Evolutionary conservation across 2,113 vertebrate genomes (phyloP), one percentile per base, ranked within the genome.

Genomic region (Hippocampus comes): DNA sequence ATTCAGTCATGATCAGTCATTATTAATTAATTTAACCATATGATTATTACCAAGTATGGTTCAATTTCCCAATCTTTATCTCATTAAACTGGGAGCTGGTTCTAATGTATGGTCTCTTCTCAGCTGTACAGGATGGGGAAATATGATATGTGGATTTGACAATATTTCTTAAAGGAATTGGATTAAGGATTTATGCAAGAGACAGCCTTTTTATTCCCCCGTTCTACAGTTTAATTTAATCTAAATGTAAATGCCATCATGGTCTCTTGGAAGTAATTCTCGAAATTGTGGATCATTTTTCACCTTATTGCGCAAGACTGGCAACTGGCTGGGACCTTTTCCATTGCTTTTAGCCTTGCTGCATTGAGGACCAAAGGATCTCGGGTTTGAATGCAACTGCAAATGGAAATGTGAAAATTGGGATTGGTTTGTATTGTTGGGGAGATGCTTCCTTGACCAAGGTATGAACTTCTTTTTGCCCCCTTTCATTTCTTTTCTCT

Each of bases 201-300:
- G 14, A 43, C 42, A 46, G 23, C n/a, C 63, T 46, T 46, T 66
- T 46, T 25, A 17, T 55, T 48, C n/a, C 63, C n/a, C 21, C 27
- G 27, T 34, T 61, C 27, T 61, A 61, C 59, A 30, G 15, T 61
- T 61, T 61, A 61, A 61, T 61, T 61, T 61, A 61, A 61, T 61
- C 59, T 61, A 61, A 61, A 61, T 61, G 59, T 61, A 61, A 61
- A 66, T 66, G 63, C n/a, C 42, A 66, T 25, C n/a, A 8, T 48
- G 17, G 43, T 66, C 43, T 48, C 57, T 3, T 30, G 57, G 4
- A 17, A 27, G 5, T 46, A 66, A 66, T 66, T 66, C n/a, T 64
- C 20, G 38, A 41, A 64, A 64, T 42, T 21, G 38, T 27, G 42
- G 64, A 10, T 66, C 42, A 46, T 66, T 42, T 48, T 46, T 42